phyloP scores from a whole-genome alignment of 2,797 vertebrate species.

The Synanceia verrucosa region DNA sequence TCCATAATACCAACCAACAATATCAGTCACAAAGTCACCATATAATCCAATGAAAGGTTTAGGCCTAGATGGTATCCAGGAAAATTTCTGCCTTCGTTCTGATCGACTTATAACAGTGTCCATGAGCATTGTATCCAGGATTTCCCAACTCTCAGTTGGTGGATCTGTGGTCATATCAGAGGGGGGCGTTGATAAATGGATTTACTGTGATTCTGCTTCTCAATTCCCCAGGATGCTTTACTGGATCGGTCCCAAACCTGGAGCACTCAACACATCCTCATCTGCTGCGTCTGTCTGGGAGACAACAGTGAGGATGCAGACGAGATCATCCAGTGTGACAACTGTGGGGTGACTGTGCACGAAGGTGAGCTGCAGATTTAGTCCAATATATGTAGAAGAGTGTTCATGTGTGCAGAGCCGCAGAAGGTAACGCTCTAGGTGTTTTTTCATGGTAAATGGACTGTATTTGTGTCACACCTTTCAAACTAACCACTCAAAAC shows the following conservation, averaged over 20 bases:
- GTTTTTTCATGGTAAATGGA: too few species aligned
- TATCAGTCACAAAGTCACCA: conserved; percentile 35
- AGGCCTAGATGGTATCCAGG: conserved; percentile 60
- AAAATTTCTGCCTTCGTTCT: conserved; percentile 43
- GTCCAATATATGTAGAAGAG: too few species aligned
- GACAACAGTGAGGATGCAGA: conserved; percentile 99
- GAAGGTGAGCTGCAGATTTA: conserved; percentile 86
- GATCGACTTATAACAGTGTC: conserved; percentile 54
- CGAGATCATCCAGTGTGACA: conserved; percentile 99
- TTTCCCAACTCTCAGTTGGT: conserved; percentile 52
- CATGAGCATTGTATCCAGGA: conserved; percentile 43
- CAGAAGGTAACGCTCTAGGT: too few species aligned
- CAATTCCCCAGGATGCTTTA: conserved; percentile 87
- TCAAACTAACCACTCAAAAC: too few species aligned
- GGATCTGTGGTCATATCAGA: conserved; percentile 44
- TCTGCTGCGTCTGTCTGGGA: conserved; percentile 98
- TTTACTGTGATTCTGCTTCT: conserved; percentile 43
- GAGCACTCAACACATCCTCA: conserved; percentile 97
- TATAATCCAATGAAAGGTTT: conserved; percentile 60
- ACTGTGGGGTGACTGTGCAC: conserved; percentile 98
- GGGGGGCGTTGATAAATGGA: conserved; percentile 13
- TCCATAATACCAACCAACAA: conserved; percentile 21
- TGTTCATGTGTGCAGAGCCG: too few species aligned
- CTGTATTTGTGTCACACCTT: too few species aligned
- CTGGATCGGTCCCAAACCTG: conserved; percentile 94